Conservation (phyloP, 2,888 invertebrate species). For the Amblyteles armatorius region DNA sequence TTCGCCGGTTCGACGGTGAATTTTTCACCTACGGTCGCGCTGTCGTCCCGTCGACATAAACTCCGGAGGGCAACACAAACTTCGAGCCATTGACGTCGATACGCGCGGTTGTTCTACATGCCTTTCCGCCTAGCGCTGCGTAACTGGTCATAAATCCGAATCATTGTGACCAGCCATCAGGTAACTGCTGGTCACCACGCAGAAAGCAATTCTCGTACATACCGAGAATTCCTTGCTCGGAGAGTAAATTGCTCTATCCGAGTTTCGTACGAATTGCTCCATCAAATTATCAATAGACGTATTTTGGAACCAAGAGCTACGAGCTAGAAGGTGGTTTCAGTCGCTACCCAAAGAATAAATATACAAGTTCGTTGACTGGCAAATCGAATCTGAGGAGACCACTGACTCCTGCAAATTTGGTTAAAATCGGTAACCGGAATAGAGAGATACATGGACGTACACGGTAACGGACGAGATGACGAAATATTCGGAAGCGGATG, state of each 20-base stretch:
- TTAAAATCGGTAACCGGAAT: not conserved
- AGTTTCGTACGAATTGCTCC: not conserved
- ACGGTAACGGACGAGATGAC: not conserved
- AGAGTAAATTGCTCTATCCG: not conserved
- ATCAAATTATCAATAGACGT: not conserved
- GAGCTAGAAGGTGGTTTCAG: not conserved
- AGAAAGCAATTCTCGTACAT: not conserved
- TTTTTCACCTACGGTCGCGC: slow-evolving; percentile 18
- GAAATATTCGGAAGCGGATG: not conserved
- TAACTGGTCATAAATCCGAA: not conserved
- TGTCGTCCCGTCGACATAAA: slow-evolving; percentile 51
- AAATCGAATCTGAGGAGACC: not conserved
- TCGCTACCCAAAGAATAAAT: not conserved
- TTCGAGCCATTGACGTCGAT: not conserved
- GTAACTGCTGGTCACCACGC: not conserved
- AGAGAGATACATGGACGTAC: not conserved
- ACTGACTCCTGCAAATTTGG: not conserved
- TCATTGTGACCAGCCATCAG: not conserved
- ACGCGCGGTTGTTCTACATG: not conserved
- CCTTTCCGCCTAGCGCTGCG: not conserved
- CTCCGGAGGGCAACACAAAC: slow-evolving; percentile 55
- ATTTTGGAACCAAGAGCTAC: not conserved
- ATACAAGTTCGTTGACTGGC: not conserved
- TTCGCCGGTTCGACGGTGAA: slow-evolving; percentile 34
- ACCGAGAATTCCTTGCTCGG: too few relatives aligned